Conservation (phyloP, 2,888 invertebrate species). For the Malacosoma neustria region DNA sequence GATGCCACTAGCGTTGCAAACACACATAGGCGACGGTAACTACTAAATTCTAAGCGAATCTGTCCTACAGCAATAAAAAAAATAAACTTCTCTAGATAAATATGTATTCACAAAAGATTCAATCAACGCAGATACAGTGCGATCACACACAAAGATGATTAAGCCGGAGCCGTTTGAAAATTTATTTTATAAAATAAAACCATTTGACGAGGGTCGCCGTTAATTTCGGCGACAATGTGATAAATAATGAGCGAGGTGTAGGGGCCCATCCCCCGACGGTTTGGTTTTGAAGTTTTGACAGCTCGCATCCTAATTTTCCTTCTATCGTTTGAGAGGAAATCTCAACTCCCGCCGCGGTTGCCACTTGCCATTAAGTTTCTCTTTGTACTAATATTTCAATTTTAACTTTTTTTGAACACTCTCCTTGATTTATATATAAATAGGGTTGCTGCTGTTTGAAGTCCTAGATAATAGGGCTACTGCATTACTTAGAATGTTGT, state of each 20-base stretch:
- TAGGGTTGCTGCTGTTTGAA: too few relatives aligned
- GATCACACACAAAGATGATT: slow-evolving; percentile 54
- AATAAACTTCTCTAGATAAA: too few relatives aligned
- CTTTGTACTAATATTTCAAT: slow-evolving; percentile 55
- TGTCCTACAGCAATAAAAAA: too few relatives aligned
- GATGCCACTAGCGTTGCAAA: too few relatives aligned
- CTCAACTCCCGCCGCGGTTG: slow-evolving; percentile 36
- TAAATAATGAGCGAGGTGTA: slow-evolving; percentile 73
- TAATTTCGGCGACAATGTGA: slow-evolving; percentile 72
- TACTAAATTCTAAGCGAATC: too few relatives aligned
- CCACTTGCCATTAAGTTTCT: slow-evolving; percentile 55
- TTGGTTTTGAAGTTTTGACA: slow-evolving; percentile 70
- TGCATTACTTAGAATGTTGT: too few relatives aligned
- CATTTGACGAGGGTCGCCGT: slow-evolving; percentile 71
- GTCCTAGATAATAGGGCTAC: too few relatives aligned
- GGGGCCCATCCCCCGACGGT: slow-evolving; percentile 58
- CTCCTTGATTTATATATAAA: slow-evolving; percentile 1
- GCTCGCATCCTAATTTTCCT: slow-evolving; percentile 70
- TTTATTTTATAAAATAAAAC: slow-evolving; percentile 69
- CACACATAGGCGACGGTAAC: too few relatives aligned
- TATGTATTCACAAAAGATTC: background rate
- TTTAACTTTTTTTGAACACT: slow-evolving; percentile 23
- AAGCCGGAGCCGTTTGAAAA: slow-evolving; percentile 46
- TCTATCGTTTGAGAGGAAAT: slow-evolving; percentile 30
- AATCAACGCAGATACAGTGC: slow-evolving; percentile 8